Evolutionary conservation across 2,113 vertebrate genomes (phyloP), one percentile per base, ranked within the genome.

Genomic region (Cricetomys ansorgei): DNA sequence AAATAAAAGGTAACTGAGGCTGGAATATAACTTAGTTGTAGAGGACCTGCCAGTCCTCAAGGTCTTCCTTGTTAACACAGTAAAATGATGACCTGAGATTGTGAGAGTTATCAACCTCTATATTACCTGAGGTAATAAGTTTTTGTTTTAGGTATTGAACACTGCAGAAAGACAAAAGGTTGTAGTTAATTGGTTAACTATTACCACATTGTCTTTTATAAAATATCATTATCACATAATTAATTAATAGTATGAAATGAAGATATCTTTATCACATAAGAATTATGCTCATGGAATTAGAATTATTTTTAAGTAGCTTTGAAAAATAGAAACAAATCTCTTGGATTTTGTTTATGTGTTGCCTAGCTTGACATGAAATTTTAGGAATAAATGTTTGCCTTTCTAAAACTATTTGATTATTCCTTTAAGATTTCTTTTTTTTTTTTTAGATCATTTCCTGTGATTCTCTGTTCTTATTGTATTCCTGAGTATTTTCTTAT

Each of bases 291-390:
- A 88, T 96, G 94, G 73, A 95, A 96, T 97, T 97, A 97, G 95
- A 98, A 95, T n/a, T n/a, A n/a, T 77, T 96, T 92, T 98, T 86
- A 84, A 97, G 91, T 96, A 94, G 69, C 94, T 98, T 96, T 97
- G 91, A 94, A 98, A 97, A 97, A 97, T 83, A 53, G 50, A 91
- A 97, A 97, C 90, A 96, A 94, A 97, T 97, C 87, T 83, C 96
- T 97, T 72, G 92, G 86, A 69, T 83, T 97, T 95, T 95, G 53
- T 34, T 88, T 92, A 62, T 93, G 0, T 76, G 40, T 77, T 96
- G 79, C 85, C 88, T 91, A 77, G 50, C 96, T 97, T 98, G 96
- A 97, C 86, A 96, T 91, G 85, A 94, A 96, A 97, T 97, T 98
- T 98, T 97, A 98, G 94, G 91, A 98, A 95, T 98, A 94, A 80